phyloP scores from a whole-genome alignment of 2,113 vertebrate genomes.

The Equus przewalskii region DNA sequence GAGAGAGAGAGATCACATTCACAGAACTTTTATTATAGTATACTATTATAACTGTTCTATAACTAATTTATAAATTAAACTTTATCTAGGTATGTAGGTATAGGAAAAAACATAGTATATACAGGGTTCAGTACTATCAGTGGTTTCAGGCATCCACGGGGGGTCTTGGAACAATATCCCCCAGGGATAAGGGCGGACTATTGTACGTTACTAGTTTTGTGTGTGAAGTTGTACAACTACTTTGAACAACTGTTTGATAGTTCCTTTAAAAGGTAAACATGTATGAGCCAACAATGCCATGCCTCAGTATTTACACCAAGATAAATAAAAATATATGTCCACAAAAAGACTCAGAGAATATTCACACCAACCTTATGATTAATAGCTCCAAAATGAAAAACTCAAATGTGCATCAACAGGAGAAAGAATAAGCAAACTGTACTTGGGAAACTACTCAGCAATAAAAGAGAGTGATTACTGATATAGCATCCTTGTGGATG shows the following conservation, averaged over 20 bases:
- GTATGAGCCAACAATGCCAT: neutral
- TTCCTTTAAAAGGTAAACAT: neutral
- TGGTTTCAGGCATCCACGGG: too few relatives aligned
- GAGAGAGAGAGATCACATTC: too few relatives aligned
- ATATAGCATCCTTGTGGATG: neutral
- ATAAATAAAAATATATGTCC: neutral
- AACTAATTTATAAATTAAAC: too few relatives aligned
- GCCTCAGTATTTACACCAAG: neutral
- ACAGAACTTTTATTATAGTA: too few relatives aligned
- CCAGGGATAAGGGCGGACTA: too few relatives aligned
- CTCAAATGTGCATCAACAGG: neutral
- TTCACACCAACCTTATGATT: neutral
- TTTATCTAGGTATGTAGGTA: too few relatives aligned
- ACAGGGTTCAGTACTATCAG: too few relatives aligned
- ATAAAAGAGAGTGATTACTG: neutral
- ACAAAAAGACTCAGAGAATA: neutral
- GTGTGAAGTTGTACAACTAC: neutral
- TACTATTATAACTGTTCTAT: too few relatives aligned
- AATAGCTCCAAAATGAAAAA: neutral
- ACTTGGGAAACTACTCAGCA: neutral
- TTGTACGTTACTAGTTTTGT: too few relatives aligned
- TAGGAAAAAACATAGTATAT: too few relatives aligned
- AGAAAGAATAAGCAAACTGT: neutral
- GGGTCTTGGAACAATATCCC: too few relatives aligned
- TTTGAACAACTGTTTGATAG: neutral